These are phyloP conservation scores for Campoplex capitator DNA, from an alignment of 2,888 invertebrate genomes.

Conservation along the genomic window DNA sequence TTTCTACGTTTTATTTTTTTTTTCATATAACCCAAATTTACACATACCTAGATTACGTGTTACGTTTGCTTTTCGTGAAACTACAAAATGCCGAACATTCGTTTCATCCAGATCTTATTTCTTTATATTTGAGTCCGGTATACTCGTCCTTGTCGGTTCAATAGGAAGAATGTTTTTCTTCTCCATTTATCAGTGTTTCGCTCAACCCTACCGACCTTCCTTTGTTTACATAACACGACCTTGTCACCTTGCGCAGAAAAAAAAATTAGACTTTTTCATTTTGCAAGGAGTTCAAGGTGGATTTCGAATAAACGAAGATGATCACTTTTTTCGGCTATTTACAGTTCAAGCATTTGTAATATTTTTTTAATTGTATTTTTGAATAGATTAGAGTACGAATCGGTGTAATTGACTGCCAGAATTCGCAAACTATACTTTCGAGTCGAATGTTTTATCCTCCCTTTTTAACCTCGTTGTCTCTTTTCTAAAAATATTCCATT, in stretches of 20 bases:
- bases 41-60: not conserved
- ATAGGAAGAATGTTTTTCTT: not conserved
- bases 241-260: not conserved
- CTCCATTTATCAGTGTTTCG: not conserved
- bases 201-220: not conserved
- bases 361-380: not conserved
- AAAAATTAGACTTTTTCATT: not conserved
- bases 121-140: not conserved
- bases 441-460: not conserved
- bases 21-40: conserved; percentile 1
- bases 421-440: not conserved
- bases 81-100: not conserved
- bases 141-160: not conserved
- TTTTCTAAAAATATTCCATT: not conserved
- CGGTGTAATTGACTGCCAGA: not conserved
- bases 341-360: not conserved
- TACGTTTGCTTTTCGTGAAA: not conserved
- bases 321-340: not conserved
- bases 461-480: not conserved
- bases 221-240: conserved; percentile 11
- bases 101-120: not conserved
- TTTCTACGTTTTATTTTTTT: not conserved
- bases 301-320: not conserved
- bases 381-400: no score
- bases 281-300: not conserved